These are phyloP conservation scores for Laterallus jamaicensis DNA, from an alignment of 2,113 vertebrate genomes.

Conservation along the genomic window DNA sequence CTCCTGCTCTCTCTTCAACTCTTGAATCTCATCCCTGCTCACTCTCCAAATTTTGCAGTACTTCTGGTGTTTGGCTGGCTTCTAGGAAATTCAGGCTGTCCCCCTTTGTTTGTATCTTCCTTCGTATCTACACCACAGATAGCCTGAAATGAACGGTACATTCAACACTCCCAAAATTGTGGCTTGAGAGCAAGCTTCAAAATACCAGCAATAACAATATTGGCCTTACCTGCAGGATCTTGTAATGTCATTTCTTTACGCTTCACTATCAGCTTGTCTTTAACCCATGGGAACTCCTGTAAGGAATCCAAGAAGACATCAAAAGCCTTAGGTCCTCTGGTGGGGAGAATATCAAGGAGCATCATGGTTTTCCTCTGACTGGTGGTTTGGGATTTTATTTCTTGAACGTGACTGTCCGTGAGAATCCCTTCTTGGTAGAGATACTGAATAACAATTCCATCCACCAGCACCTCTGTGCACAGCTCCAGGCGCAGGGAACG, in stretches of 20 bases:
- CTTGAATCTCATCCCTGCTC: not conserved
- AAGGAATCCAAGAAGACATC: constrained; percentile 81
- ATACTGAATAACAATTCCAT: constrained; percentile 85
- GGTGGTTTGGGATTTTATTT: constrained; percentile 82
- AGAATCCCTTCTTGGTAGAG: constrained; percentile 91
- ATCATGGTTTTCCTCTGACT: constrained; percentile 78
- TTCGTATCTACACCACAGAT: fast-evolving
- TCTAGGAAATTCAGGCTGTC: not conserved
- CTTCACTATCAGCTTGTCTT: constrained; percentile 76
- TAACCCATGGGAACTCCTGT: constrained; percentile 89
- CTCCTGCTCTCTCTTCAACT: not conserved
- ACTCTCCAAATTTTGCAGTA: not conserved
- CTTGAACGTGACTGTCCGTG: constrained; percentile 82
- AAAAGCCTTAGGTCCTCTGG: constrained; percentile 88
- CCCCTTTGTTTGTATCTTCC: not conserved
- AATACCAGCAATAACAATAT: not conserved
- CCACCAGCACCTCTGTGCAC: constrained; percentile 83
- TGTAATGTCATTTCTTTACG: constrained; percentile 63
- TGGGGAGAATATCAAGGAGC: constrained; percentile 88
- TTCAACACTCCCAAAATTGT: not conserved
- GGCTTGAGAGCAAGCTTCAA: not conserved
- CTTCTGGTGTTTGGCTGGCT: not conserved
- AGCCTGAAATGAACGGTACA: not conserved
- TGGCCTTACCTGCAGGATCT: constrained; percentile 74
- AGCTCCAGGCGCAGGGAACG: constrained; percentile 82